Conservation (phyloP, 2,113 vertebrate genomes). For the Ictidomys tridecemlineatus region DNA sequence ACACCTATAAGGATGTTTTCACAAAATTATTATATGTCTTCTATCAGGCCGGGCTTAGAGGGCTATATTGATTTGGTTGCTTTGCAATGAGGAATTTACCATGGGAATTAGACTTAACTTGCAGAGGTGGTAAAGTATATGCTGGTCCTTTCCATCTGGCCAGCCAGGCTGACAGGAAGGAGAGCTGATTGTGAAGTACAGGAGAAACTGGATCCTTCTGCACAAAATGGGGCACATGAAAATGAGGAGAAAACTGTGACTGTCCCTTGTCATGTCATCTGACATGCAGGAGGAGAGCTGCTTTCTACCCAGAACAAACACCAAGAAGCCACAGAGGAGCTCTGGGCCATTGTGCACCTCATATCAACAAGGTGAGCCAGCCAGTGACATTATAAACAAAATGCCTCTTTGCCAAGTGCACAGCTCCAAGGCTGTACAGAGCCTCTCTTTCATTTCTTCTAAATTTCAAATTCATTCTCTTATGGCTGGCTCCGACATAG, state of each 20-base stretch:
- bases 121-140: not conserved
- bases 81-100: not conserved
- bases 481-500: too few relatives aligned
- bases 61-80: not conserved
- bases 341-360: not conserved
- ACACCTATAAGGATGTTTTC: not conserved
- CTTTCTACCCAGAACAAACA: not conserved
- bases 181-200: too few relatives aligned
- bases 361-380: not conserved
- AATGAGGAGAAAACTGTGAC: not conserved
- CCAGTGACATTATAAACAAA: not conserved
- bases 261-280: not conserved
- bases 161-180: not conserved
- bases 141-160: not conserved
- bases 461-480: not conserved
- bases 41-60: not conserved
- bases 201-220: not conserved
- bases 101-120: not conserved
- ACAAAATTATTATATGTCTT: not conserved
- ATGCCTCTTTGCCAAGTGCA: too few relatives aligned
- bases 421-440: not conserved
- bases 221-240: not conserved
- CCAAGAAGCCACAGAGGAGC: not conserved
- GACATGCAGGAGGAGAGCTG: not conserved
- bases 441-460: not conserved